A percentile compares a stretch with the other conserved stretches of the same genome.
These are phyloP conservation scores for Sprattus sprattus DNA, from an alignment of 2,113 vertebrate genomes.

Conservation along the genomic window DNA sequence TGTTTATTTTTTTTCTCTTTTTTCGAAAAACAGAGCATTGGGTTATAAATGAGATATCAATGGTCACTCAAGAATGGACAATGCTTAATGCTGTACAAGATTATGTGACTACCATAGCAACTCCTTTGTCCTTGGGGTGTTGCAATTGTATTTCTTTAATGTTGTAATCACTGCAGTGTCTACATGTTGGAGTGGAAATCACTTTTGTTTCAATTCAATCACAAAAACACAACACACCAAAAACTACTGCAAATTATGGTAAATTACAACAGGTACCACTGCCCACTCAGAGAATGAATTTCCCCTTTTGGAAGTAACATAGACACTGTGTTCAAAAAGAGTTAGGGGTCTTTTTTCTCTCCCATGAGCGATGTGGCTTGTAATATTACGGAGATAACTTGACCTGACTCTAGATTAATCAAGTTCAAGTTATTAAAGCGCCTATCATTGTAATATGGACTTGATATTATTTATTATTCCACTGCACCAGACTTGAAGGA, in stretches of 20 bases:
- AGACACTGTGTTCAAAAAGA: no score
- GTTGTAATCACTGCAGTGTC: neutral
- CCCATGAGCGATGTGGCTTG: neutral
- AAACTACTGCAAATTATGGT: neutral
- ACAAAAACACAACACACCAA: neutral
- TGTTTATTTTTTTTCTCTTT: neutral
- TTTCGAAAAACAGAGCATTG: neutral
- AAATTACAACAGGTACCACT: neutral
- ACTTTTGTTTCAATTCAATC: neutral
- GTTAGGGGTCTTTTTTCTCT: no score
- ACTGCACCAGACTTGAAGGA: neutral
- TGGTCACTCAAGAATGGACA: neutral
- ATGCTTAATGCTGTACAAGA: neutral
- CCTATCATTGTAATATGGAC: neutral
- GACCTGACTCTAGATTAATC: neutral
- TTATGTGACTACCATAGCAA: neutral
- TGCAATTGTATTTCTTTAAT: neutral
- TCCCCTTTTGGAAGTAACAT: no score
- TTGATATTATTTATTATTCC: constrained; percentile 17
- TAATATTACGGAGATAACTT: neutral
- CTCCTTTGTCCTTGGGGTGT: neutral
- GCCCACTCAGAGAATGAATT: neutral
- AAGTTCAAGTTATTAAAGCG: neutral
- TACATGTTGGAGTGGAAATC: neutral
- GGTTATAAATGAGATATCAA: neutral